A percentile compares a stretch with the other conserved stretches of the same genome.
Evolutionary conservation across 2,113 vertebrate genomes (phyloP).

Genomic region (Cinclus mexicanus): DNA sequence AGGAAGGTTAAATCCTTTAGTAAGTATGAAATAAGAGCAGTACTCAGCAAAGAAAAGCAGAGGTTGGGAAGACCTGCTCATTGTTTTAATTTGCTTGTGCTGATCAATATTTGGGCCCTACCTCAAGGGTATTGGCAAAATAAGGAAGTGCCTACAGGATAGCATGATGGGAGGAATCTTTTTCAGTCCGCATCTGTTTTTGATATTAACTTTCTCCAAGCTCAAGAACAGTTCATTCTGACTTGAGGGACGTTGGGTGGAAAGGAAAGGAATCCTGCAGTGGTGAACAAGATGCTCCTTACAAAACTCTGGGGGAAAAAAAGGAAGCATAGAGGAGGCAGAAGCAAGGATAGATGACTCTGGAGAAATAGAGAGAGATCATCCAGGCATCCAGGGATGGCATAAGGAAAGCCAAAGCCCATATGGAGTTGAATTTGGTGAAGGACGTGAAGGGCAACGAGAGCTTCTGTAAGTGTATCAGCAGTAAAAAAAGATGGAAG

Average conservation of each 20-base stretch:
- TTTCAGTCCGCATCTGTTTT: fast-evolving
- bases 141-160: neutral
- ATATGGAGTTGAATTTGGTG: neutral
- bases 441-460: neutral
- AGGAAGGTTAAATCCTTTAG: neutral
- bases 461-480: neutral
- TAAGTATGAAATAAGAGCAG: neutral
- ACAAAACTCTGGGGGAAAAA: neutral
- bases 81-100: neutral
- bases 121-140: neutral
- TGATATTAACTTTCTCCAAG: neutral
- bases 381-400: fast-evolving
- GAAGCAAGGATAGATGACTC: neutral
- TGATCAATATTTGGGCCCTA: neutral
- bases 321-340: neutral
- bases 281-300: neutral
- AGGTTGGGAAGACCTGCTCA: neutral
- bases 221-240: neutral
- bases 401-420: neutral
- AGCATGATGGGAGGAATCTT: neutral
- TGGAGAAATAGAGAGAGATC: neutral
- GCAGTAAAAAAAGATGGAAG: neutral
- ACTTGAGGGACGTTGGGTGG: neutral
- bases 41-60: neutral
- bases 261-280: neutral